Base-by-base conservation (phyloP, 2,797 vertebrate genomes). In the Sylvilagus floridanus region DNA sequence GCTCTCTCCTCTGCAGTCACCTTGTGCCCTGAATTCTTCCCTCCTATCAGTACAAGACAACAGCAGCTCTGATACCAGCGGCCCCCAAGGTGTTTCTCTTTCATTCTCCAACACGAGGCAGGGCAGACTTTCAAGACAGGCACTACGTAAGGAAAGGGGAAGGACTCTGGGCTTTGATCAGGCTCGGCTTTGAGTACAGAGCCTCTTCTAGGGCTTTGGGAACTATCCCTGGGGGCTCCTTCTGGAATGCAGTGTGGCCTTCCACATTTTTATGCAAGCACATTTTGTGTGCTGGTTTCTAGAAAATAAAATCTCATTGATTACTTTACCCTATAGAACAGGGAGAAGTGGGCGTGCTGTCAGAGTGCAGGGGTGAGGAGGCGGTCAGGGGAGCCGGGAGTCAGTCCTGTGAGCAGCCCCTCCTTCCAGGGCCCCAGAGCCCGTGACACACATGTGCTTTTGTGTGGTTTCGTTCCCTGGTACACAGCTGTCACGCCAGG, bases 181-280 rank as follows among this genome's bases (percentile, higher is more conserved):
- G 76, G 11, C 24, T 10, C 14, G 24, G 30, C 52, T 66, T 16
- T 9, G 69, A 73, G 35, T 30, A 47, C 42, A 11, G 30, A 65
- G 71, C 19, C 16, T n/a, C 26, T 12, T 66, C 71, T 62, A 37
- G 28, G 22, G 37, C 79, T 52, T 11, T 17, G 17, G 65, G 88
- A 52, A 73, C 21, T 26, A 30, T 50, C 88, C 81, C 71, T 72
- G 0, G 2, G 77, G 71, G 69, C 62, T 32, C 71, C 26, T 66
- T 86, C 60, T 92, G 84, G 93, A 94, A 84, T 79, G 10, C 42
- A 30, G 62, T 66, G 22, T 71, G 30, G 37, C 71, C 71, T 76
- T 90, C 32, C 5, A 1, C 71, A 11, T 90, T 91, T 92, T 91
- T 90, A 77, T 81, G 77, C 57, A 84, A 94, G 69, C 24, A 4